Conservation (phyloP, 2,113 vertebrate species). For the Himantopus leucocephalus region DNA sequence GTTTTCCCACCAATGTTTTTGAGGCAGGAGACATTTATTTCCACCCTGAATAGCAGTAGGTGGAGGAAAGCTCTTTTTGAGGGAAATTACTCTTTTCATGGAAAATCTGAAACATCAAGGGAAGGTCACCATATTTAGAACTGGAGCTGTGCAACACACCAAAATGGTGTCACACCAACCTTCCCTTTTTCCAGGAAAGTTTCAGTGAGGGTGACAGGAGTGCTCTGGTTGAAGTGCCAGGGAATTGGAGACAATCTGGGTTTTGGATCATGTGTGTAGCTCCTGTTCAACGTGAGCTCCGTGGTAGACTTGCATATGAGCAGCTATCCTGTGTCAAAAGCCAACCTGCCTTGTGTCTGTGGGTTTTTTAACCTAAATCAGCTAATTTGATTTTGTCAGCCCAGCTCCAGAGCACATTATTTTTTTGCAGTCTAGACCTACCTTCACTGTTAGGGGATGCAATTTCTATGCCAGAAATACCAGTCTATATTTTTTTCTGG, state of each 20-base stretch:
- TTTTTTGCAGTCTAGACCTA: slow-evolving; percentile 11
- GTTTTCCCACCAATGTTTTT: neutral
- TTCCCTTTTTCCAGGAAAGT: neutral
- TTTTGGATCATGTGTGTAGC: neutral
- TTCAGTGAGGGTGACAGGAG: neutral
- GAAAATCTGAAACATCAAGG: neutral
- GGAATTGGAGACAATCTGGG: neutral
- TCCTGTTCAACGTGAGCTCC: neutral
- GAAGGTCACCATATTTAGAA: neutral
- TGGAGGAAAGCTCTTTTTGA: neutral
- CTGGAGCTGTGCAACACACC: neutral
- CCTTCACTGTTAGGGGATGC: neutral
- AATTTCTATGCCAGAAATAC: slow-evolving; percentile 33
- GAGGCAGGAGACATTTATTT: neutral
- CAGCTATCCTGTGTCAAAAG: neutral
- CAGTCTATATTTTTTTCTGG: slow-evolving; percentile 31
- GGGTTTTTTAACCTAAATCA: neutral
- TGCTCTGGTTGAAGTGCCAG: neutral
- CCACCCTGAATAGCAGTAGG: neutral
- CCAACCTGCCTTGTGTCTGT: neutral
- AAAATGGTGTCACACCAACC: neutral
- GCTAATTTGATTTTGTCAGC: slow-evolving; percentile 7
- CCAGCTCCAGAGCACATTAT: neutral
- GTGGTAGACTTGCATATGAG: neutral
- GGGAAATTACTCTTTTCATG: neutral